Conservation (phyloP, 2,888 invertebrate species). For the Alloplasta piceator region DNA sequence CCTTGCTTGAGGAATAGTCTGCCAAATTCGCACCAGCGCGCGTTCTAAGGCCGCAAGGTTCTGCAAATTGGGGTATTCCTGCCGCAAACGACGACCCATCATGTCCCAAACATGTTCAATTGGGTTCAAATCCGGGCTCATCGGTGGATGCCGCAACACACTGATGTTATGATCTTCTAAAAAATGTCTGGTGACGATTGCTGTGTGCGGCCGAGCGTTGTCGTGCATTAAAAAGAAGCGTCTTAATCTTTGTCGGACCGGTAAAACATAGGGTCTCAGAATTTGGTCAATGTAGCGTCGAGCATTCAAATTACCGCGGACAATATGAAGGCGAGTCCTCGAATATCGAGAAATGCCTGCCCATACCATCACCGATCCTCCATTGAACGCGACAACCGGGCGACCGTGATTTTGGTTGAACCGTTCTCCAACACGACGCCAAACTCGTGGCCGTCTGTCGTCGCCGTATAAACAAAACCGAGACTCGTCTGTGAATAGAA, state of each 20-base stretch:
- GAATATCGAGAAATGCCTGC: too few relatives aligned
- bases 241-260: constrained; percentile 24
- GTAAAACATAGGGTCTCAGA: constrained; percentile 46
- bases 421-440: constrained; percentile 42
- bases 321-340: too few relatives aligned
- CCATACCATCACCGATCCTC: too few relatives aligned
- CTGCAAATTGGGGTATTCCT: too few relatives aligned
- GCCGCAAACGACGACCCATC: not conserved
- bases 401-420: not conserved
- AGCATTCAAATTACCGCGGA: constrained; percentile 27
- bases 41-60: too few relatives aligned
- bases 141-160: constrained; percentile 33
- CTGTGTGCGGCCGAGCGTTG: constrained; percentile 59
- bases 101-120: too few relatives aligned
- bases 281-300: constrained; percentile 48
- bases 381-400: too few relatives aligned
- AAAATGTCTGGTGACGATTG: constrained; percentile 45
- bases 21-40: too few relatives aligned
- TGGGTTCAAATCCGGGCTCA: constrained; percentile 47
- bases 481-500: too few relatives aligned
- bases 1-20: too few relatives aligned
- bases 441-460: too few relatives aligned
- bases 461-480: too few relatives aligned
- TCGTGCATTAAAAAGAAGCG: constrained; percentile 59
- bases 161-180: constrained; percentile 34